These are phyloP conservation scores for Oryzaephilus surinamensis DNA, from an alignment of 1,140 invertebrate genomes.

Conservation along the genomic window DNA sequence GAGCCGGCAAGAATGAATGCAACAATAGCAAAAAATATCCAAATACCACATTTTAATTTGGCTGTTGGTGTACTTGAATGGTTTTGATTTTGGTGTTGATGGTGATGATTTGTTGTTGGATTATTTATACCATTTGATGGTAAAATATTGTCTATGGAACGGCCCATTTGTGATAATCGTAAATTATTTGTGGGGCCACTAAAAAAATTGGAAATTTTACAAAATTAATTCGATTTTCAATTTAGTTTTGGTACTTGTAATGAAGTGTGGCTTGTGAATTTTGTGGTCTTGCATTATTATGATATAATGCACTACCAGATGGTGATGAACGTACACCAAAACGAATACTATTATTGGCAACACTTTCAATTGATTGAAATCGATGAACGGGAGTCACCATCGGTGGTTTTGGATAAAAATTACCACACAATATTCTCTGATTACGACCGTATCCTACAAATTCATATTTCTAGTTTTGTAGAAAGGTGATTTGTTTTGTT, in stretches of 20 bases:
- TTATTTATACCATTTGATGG: not conserved
- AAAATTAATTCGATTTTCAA: not conserved
- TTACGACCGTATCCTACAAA: constrained; percentile 15
- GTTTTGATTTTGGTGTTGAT: constrained; percentile 2
- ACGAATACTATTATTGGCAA: constrained; percentile 39
- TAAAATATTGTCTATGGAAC: constrained; percentile 19
- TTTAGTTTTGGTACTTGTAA: constrained; percentile 2
- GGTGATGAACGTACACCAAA: constrained; percentile 1
- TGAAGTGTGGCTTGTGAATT: not conserved
- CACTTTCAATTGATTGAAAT: constrained; percentile 49
- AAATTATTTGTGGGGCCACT: constrained; percentile 11
- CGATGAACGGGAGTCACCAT: constrained; percentile 58
- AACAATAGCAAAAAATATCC: constrained; percentile 14
- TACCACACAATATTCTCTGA: constrained; percentile 13
- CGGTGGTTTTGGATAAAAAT: constrained; percentile 37
- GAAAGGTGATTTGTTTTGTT: not conserved
- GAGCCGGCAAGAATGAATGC: constrained; percentile 14
- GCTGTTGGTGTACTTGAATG: constrained; percentile 3
- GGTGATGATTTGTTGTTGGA: constrained; percentile 8
- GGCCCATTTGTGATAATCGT: constrained; percentile 19
- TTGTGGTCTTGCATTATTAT: too few relatives aligned
- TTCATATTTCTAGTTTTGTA: not conserved
- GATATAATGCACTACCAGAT: constrained; percentile 8
- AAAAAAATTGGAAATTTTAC: not conserved
- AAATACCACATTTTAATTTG: constrained; percentile 12